A percentile compares a stretch with the other conserved stretches of the same genome.
Conservation (phyloP, 2,113 vertebrate species). For the Nansenia antarctica region DNA sequence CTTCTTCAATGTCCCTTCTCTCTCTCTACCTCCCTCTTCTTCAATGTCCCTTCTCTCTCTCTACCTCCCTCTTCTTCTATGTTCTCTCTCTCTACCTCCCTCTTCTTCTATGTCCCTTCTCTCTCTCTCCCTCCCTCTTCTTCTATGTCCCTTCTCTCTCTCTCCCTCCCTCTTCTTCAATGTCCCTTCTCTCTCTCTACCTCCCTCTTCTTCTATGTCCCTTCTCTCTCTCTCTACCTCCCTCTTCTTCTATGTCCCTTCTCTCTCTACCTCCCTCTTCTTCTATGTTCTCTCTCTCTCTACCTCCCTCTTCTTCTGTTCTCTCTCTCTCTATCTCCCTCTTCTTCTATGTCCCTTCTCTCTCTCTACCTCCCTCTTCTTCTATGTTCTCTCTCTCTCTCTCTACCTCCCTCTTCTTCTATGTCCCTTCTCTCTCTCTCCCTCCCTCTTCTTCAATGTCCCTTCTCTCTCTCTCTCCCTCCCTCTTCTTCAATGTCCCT, state of each 20-base stretch:
- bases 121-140: too few species aligned
- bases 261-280: too few species aligned
- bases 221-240: too few species aligned
- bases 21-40: too few species aligned
- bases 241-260: background rate
- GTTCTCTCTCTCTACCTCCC: background rate
- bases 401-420: slow-evolving; percentile 45
- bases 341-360: background rate
- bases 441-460: background rate
- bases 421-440: slow-evolving; percentile 30
- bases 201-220: slow-evolving; percentile 3
- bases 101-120: background rate
- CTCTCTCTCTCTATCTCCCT: background rate
- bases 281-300: too few species aligned
- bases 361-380: too few species aligned
- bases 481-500: too few species aligned
- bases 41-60: background rate
- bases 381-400: too few species aligned
- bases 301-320: background rate
- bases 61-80: too few species aligned
- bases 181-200: slow-evolving; percentile 18
- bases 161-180: too few species aligned
- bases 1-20: too few species aligned
- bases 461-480: background rate
- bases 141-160: too few species aligned